Percentiles rank a stretch among this genome's conserved stretches.
Evolutionary conservation across 2,888 invertebrate species (phyloP).

Genomic region (Torymus auratus): DNA sequence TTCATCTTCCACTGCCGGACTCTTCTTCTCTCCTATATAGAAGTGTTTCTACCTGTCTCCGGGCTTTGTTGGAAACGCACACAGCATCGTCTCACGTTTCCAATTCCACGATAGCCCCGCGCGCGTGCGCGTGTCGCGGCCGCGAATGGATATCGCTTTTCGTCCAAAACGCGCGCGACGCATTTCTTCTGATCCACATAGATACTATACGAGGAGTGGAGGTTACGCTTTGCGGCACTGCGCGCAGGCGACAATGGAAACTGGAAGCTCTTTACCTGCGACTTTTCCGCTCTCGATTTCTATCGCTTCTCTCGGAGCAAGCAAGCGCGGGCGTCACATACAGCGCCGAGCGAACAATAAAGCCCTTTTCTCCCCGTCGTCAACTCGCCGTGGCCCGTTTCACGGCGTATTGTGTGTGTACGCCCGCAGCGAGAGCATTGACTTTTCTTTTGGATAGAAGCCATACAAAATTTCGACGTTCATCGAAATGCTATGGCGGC

Average conservation of each 20-base stretch:
- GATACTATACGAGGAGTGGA: slow-evolving; percentile 42
- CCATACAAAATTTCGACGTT: slow-evolving; percentile 39
- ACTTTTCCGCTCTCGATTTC: slow-evolving; percentile 71
- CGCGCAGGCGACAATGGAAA: slow-evolving; percentile 60
- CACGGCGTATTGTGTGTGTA: slow-evolving; percentile 20
- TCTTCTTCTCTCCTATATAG: slow-evolving; percentile 50
- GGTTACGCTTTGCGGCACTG: slow-evolving; percentile 34
- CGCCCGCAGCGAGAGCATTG: slow-evolving; percentile 28
- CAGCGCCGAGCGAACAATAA: slow-evolving; percentile 24
- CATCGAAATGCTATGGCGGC: slow-evolving; percentile 27
- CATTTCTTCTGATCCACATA: slow-evolving; percentile 61
- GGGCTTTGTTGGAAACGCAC: slow-evolving; percentile 66
- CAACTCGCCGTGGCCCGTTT: background rate
- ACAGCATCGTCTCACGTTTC: slow-evolving; percentile 70
- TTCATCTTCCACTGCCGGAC: slow-evolving; percentile 60
- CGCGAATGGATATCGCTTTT: slow-evolving; percentile 71
- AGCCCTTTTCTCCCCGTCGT: slow-evolving; percentile 13
- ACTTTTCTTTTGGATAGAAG: slow-evolving; percentile 29
- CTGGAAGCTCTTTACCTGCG: slow-evolving; percentile 63
- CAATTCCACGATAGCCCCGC: slow-evolving; percentile 61
- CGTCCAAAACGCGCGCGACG: slow-evolving; percentile 62
- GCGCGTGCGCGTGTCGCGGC: slow-evolving; percentile 25
- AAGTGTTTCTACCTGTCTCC: slow-evolving; percentile 74
- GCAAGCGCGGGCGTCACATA: slow-evolving; percentile 19
- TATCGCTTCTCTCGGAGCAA: slow-evolving; percentile 21